Percentiles rank a stretch among this genome's conserved stretches.
phyloP scores from a whole-genome alignment of 1,140 invertebrate species.

The Amyelois transitella region DNA sequence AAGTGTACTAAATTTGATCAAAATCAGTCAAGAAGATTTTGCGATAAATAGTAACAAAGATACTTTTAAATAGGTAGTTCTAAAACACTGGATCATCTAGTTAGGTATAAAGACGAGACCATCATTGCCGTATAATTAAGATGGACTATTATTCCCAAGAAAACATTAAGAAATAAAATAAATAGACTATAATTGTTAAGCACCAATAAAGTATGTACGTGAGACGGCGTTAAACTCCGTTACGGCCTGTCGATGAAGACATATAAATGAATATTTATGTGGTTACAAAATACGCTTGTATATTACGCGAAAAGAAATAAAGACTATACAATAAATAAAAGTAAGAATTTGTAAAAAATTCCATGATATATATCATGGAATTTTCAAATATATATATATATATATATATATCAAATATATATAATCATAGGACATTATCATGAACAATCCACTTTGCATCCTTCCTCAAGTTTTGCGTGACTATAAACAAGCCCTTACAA shows the following conservation, averaged over 20 bases:
- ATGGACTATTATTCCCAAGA: not conserved
- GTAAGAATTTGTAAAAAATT: too few relatives aligned
- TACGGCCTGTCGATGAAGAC: not conserved
- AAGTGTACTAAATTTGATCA: too few relatives aligned
- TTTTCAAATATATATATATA: too few relatives aligned
- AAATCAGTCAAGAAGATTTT: too few relatives aligned
- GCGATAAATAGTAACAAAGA: too few relatives aligned
- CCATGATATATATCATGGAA: too few relatives aligned
- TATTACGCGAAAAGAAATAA: too few relatives aligned
- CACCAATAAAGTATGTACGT: not conserved
- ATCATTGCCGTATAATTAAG: not conserved
- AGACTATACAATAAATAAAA: not conserved
- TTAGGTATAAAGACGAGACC: not conserved
- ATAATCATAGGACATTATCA: too few relatives aligned
- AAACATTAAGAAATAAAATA: not conserved
- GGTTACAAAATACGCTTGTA: not conserved
- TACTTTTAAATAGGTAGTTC: too few relatives aligned
- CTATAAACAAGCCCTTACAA: not conserved
- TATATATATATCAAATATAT: too few relatives aligned
- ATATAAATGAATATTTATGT: not conserved
- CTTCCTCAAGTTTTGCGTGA: not conserved
- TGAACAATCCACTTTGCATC: not conserved
- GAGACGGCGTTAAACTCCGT: not conserved
- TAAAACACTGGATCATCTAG: too few relatives aligned
- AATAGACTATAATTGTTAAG: not conserved